Evolutionary conservation across 2,888 invertebrate genomes (phyloP), one percentile per base, ranked within the genome.

Genomic region (Platycheirus rosarum): DNA sequence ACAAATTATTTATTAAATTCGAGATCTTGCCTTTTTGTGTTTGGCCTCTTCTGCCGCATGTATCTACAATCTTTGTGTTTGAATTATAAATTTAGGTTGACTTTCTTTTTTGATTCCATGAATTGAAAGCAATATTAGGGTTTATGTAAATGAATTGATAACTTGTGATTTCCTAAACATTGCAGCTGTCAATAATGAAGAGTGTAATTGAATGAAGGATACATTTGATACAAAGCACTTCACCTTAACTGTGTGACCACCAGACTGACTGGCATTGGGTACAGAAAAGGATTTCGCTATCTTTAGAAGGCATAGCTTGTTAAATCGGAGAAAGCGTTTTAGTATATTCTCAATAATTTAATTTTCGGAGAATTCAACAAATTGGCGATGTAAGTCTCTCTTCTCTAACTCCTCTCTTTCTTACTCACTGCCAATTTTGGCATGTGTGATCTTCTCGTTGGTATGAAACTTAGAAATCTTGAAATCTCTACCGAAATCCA

Each of bases 1-100:
- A 74, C 86, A 87, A 85, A 84, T 87, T 73, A 85, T 87, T 85
- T 86, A 87, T 74, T 87, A 84, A 68, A 49, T 32, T 11, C 32
- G 20, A 35, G 13, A 29, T 29, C 14, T n/a, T 14, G 40, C 29
- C 29, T 46, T 35, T 60, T 42, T 66, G 35, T 46, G 26, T 70
- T 70, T 40, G 48, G 42, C 53, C 49, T 9, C 14, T n/a, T n/a
- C 40, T 16, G 63, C 35, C 44, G 1, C 55, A 57, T 51, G 68
- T 55, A 48, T 48, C 62, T 63, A 46, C 42, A 35, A n/a, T 32
- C 13, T 48, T 49, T 55, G 55, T 70, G 32, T 65, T 71, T 48
- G 18, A 46, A 18, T n/a, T 48, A 35, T 55, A 42, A 71, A 32
- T 75, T 69, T 48, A 6, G 16, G 44, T 20, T 63, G 60, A 62